Percentiles rank a stretch among this genome's conserved stretches.
Evolutionary conservation across 2,888 invertebrate species (phyloP).

Genomic region (Anodontia alba): DNA sequence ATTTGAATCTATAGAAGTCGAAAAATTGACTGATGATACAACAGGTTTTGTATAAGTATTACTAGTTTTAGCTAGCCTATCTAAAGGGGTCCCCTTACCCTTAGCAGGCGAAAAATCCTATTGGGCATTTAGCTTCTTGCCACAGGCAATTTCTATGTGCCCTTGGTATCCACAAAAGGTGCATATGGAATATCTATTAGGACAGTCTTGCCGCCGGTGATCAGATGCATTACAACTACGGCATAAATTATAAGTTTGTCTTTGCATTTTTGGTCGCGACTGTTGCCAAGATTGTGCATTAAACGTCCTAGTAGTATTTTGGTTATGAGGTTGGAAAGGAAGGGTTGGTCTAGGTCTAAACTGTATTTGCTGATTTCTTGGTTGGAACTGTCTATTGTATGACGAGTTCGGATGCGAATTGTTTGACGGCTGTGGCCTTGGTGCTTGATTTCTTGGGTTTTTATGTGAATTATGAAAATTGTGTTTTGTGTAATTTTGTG

Average conservation of each 20-base stretch:
- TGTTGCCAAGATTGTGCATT: slow-evolving; percentile 1
- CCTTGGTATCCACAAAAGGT: not conserved
- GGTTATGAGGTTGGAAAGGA: not conserved
- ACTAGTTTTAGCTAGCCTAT: not conserved
- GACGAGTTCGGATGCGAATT: not conserved
- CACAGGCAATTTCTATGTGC: not conserved
- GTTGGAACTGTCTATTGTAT: not conserved
- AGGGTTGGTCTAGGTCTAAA: not conserved
- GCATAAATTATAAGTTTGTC: not conserved
- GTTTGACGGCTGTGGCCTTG: not conserved
- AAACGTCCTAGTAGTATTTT: not conserved
- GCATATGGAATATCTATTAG: not conserved
- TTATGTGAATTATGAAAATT: no score
- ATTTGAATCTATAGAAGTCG: slow-evolving; percentile 36
- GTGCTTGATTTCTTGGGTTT: no score
- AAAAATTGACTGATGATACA: not conserved
- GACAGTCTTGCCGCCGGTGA: not conserved
- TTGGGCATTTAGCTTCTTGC: not conserved
- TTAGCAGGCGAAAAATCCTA: slow-evolving; percentile 27
- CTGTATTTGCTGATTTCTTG: not conserved
- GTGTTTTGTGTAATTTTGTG: not conserved
- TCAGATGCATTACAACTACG: not conserved
- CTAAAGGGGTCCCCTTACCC: not conserved
- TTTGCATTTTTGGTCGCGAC: not conserved
- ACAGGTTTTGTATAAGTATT: not conserved